Percentiles rank a stretch among this genome's conserved stretches.
These are phyloP conservation scores for Liolophura sinensis DNA, from an alignment of 1,140 invertebrate species.

Conservation along the genomic window DNA sequence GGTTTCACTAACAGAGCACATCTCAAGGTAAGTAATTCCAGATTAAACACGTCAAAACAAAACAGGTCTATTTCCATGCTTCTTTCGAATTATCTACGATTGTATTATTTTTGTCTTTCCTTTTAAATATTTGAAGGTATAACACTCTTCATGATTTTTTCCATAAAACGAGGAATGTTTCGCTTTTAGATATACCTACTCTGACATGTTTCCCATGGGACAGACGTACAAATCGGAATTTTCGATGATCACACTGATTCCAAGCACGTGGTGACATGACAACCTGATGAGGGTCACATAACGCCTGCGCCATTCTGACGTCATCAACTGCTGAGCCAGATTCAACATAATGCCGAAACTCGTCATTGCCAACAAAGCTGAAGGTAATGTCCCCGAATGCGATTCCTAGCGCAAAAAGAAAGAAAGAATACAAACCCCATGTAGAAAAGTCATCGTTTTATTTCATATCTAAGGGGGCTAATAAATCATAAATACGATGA, in stretches of 20 bases:
- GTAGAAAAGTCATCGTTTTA: too few species aligned
- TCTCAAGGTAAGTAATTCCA: too few species aligned
- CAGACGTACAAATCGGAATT: constrained; percentile 23
- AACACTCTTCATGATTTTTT: too few species aligned
- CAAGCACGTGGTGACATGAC: constrained; percentile 40
- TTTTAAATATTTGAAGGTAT: too few species aligned
- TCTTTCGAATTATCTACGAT: too few species aligned
- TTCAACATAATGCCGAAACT: constrained; percentile 39
- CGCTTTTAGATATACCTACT: constrained; percentile 19
- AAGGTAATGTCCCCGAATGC: constrained; percentile 37
- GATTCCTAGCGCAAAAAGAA: constrained; percentile 23
- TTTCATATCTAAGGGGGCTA: not conserved
- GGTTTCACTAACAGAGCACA: too few species aligned
- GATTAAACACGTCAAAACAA: too few species aligned
- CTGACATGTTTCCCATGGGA: constrained; percentile 32
- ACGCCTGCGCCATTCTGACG: constrained; percentile 39
- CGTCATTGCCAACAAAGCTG: constrained; percentile 42
- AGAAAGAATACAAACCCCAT: too few species aligned
- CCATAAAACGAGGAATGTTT: too few species aligned
- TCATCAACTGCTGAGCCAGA: constrained; percentile 36
- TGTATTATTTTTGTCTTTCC: too few species aligned
- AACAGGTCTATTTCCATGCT: too few species aligned
- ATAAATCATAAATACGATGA: not conserved
- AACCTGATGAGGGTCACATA: constrained; percentile 38
- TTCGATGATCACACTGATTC: constrained; percentile 21